A percentile compares a stretch with the other conserved stretches of the same genome.
Evolutionary conservation across 2,113 vertebrate genomes (phyloP).

Genomic region (Loxodonta africana): DNA sequence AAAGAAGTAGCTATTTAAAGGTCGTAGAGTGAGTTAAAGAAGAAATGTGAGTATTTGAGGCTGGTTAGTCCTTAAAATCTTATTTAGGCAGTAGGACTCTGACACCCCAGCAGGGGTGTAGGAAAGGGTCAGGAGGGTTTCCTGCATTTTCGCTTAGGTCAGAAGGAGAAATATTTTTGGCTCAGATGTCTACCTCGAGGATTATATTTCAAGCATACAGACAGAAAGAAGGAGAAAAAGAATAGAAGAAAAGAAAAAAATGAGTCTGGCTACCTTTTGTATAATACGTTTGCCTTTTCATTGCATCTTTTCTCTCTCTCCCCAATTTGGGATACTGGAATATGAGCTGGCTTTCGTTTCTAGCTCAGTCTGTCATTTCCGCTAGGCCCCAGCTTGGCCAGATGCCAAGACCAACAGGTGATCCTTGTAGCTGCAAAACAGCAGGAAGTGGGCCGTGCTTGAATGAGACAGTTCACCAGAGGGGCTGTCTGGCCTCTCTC

Average conservation of each 20-base stretch:
- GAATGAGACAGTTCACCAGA: conserved; percentile 90
- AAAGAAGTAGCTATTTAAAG: not conserved
- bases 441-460: conserved; percentile 92
- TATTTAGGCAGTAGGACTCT: not conserved
- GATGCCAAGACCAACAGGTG: conserved; percentile 96
- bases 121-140: not conserved
- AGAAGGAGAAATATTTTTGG: not conserved
- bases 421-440: conserved; percentile 89
- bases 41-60: not conserved
- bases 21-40: not conserved
- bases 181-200: not conserved
- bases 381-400: conserved; percentile 90
- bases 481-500: conserved; percentile 90
- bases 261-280: not conserved
- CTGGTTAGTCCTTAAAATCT: not conserved
- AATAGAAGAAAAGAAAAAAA: not conserved
- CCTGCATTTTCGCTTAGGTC: not conserved
- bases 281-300: conserved; percentile 37
- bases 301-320: conserved; percentile 80
- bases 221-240: not conserved
- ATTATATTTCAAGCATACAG: conserved; percentile 30
- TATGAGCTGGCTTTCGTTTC: conserved; percentile 91
- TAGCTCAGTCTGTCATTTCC: conserved; percentile 95
- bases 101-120: too few species aligned
- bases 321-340: conserved; percentile 84